Evolutionary conservation across 1,140 invertebrate species (phyloP), one percentile per base, ranked within the genome.

Genomic region (Diachasma alloeum): DNA sequence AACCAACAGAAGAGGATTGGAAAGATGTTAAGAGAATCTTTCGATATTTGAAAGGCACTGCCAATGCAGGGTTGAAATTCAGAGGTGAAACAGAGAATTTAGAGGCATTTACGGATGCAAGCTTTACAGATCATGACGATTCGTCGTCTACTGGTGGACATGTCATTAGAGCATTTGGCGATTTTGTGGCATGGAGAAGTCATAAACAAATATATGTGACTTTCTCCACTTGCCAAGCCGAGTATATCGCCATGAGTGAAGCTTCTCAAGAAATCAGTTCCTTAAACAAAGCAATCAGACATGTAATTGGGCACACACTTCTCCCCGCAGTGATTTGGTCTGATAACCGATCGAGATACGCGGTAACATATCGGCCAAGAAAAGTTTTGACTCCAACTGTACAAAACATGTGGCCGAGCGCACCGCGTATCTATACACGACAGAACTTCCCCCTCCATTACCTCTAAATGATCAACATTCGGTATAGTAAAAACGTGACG

Each of bases 31-130:
- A 19, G 11, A 36, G 79, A 67, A 48, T 77, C 8, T 78, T 69
- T 24, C 75, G 79, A 37, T 78, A 72, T n/a, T n/a, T n/a, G n/a
- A 37, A 78, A 81, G 11, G 78, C 78, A 48, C 15, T 78, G 4
- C 19, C 10, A 22, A 66, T 5, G 4, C 26, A 22, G n/a, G 59
- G 24, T 22, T 66, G 26, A 66, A 66, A 11, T 24, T 22, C 19
- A 24, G 4, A 24, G 10, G 19, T 4, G 4, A 11, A 11, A 1
- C 1, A 24, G 59, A 66, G 17, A 22, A 66, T 11, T 24, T 66
- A 66, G 22, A 66, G 19, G n/a, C 59, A 19, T 66, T 19, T 24
- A 66, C 59, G 11, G 11, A 66, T 66, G 59, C 59, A 4, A 66
- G 59, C 24, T 66, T 76, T 44, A 70, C 44, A 56, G 74, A 76